Conservation (phyloP, 2,888 invertebrate genomes). For the Euproctis similis region DNA sequence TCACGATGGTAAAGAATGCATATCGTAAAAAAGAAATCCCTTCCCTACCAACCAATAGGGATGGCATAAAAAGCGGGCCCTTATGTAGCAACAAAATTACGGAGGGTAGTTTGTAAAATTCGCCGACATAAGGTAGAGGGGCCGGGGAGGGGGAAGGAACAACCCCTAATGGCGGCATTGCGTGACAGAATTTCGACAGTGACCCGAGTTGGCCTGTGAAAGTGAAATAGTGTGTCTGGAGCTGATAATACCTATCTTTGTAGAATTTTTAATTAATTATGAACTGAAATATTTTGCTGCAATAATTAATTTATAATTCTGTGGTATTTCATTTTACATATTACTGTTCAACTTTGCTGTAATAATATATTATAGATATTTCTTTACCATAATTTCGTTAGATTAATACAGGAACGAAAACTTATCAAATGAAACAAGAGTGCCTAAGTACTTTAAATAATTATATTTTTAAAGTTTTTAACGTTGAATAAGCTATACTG, state of each 20-base stretch:
- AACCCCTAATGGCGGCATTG: conserved; percentile 73
- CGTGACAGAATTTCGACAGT: conserved; percentile 76
- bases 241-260: conserved; percentile 42
- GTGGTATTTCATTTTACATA: no score
- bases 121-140: conserved; percentile 41
- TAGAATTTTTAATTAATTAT: no score
- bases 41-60: conserved; percentile 39
- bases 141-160: conserved; percentile 29
- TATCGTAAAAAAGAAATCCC: conserved; percentile 40
- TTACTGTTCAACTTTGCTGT: no score
- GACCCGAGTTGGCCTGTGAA: conserved; percentile 67
- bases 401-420: no score
- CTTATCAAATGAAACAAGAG: no score
- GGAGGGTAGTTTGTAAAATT: conserved; percentile 70
- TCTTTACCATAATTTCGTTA: no score
- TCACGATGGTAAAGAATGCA: conserved; percentile 45
- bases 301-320: no score
- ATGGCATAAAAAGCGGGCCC: conserved; percentile 46
- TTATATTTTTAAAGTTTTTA: no score
- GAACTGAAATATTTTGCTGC: no score
- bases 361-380: no score
- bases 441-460: no score
- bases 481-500: no score
- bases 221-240: conserved; percentile 59
- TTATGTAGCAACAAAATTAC: conserved; percentile 56